Evolutionary conservation across 1,140 invertebrate genomes (phyloP), one percentile per base, ranked within the genome.

Genomic region (Drosophila hydei): DNA sequence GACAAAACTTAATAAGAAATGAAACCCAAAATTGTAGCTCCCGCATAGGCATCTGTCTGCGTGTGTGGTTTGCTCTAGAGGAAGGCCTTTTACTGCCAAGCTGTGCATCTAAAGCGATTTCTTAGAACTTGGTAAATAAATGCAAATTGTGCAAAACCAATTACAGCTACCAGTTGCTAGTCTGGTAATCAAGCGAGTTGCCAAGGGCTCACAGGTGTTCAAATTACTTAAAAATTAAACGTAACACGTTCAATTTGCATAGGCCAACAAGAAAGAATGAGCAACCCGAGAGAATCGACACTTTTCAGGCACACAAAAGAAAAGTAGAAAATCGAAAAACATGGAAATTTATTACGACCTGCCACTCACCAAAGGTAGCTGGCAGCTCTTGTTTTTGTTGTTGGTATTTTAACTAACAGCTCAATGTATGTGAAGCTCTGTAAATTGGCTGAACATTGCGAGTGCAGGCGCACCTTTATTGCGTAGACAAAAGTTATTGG

Each of bases 401-500:
- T 14, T 52, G 51, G 19, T 71, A 14, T 59, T 38, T 54, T 27
- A 40, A 33, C 11, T 63, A 30, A 50, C 50, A 62, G 14, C 27
- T 40, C 18, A n/a, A 16, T 65, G 58, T 48, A 62, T 79, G 77
- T 14, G 12, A 14, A 14, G 38, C 38, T 16, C 4, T 4, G 11
- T 63, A 76, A 79, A 79, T 79, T 79, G 48, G 64, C 38, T 40
- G 43, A 79, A 63, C 68, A 77, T 73, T 70, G 78, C 68, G 23
- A 5, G 1, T 23, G 48, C 51, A 12, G 19, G 67, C 36, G 16
- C 38, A 47, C 27, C 58, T 54, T 67, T 58, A 67, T 59, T 56
- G 21, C 40, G 30, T 27, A 64, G 27, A 54, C 23, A 60, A 70
- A 71, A 77, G 81, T 77, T 80, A 87, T 85, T 85, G 80, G 70